Conservation (phyloP, 1,140 invertebrate genomes). For the Lordiphosa collinella region DNA sequence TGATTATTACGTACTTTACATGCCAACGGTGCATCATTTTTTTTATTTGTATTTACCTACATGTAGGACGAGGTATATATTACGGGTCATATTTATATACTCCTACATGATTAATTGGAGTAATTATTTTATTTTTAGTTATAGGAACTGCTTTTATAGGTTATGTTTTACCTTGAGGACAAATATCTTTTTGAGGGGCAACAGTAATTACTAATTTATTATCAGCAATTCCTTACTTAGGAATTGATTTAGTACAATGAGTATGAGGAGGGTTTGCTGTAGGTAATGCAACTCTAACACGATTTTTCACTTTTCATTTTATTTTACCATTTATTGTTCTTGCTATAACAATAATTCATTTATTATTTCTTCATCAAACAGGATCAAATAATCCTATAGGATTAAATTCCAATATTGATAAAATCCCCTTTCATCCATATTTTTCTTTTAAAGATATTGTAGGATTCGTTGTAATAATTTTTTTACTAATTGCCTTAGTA, state of each 20-base stretch:
- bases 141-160: slow-evolving; percentile 86
- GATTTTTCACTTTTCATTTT: slow-evolving; percentile 87
- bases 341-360: slow-evolving; percentile 82
- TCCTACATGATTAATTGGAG: slow-evolving; percentile 80
- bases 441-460: slow-evolving; percentile 83
- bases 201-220: slow-evolving; percentile 87
- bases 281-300: slow-evolving; percentile 84
- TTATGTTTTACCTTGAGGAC: slow-evolving; percentile 86
- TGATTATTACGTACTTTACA: slow-evolving; percentile 82
- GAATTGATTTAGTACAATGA: slow-evolving; percentile 83
- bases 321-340: slow-evolving; percentile 85
- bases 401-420: slow-evolving; percentile 82
- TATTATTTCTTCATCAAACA: slow-evolving; percentile 83
- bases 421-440: slow-evolving; percentile 84
- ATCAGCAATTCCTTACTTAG: slow-evolving; percentile 85
- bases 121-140: slow-evolving; percentile 82
- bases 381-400: slow-evolving; percentile 84
- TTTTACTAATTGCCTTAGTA: slow-evolving; percentile 79
- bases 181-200: slow-evolving; percentile 87
- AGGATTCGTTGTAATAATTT: slow-evolving; percentile 81
- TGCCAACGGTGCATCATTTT: slow-evolving; percentile 82
- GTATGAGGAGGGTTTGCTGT: slow-evolving; percentile 86
- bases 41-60: slow-evolving; percentile 79
- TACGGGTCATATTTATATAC: slow-evolving; percentile 26
- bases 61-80: slow-evolving; percentile 34